Percentiles rank a stretch among this genome's conserved stretches.
These are phyloP conservation scores for Sympetrum striolatum DNA, from an alignment of 2,888 invertebrate species.

Conservation along the genomic window DNA sequence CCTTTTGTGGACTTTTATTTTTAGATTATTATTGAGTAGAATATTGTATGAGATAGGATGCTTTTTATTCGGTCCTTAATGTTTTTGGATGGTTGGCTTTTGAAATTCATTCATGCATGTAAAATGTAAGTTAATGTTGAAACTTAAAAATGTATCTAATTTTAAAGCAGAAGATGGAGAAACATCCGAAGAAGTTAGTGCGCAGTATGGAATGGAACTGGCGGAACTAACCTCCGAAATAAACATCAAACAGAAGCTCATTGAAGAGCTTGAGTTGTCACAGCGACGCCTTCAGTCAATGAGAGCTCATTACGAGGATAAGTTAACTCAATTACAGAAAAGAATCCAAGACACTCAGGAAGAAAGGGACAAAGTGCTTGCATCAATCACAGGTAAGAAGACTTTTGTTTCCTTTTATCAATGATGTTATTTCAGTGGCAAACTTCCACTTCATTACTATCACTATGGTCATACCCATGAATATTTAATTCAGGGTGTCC, in stretches of 20 bases:
- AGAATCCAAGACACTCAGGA: slow-evolving; percentile 88
- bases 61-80: neutral
- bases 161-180: slow-evolving; percentile 58
- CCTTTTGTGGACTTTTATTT: neutral
- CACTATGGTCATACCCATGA: too few species aligned
- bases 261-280: slow-evolving; percentile 90
- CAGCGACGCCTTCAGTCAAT: slow-evolving; percentile 85
- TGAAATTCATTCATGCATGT: slow-evolving; percentile 46
- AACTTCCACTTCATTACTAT: too few species aligned
- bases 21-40: neutral
- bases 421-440: too few species aligned
- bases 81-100: neutral
- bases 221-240: slow-evolving; percentile 92
- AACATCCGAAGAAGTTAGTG: slow-evolving; percentile 54
- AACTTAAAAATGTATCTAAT: neutral
- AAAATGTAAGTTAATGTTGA: neutral
- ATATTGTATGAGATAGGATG: neutral
- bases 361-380: slow-evolving; percentile 88
- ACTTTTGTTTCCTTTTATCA: too few species aligned
- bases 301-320: slow-evolving; percentile 91
- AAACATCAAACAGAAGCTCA: slow-evolving; percentile 90
- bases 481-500: too few species aligned
- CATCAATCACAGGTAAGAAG: slow-evolving; percentile 58
- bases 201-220: slow-evolving; percentile 75
- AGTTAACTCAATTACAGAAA: slow-evolving; percentile 80